Conservation (phyloP, 2,113 vertebrate genomes). For the Acanthisitta chloris region DNA sequence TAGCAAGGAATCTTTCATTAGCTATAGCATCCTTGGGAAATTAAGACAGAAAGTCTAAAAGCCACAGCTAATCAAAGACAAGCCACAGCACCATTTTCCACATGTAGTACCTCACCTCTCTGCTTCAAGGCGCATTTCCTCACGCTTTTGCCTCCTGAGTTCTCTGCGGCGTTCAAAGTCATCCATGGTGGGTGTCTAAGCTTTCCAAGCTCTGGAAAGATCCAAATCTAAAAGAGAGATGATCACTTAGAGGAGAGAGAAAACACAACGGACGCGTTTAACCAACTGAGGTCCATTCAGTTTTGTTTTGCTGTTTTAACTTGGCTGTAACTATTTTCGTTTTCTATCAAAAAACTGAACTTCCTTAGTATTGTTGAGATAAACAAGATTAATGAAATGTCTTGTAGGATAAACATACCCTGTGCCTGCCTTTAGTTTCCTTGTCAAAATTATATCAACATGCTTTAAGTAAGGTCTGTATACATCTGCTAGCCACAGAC, state of each 20-base stretch:
- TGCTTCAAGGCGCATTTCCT: slow-evolving; percentile 96
- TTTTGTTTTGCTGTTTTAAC: not conserved
- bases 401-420: slow-evolving; percentile 39
- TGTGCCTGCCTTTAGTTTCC: not conserved
- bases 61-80: not conserved
- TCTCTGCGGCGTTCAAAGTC: slow-evolving; percentile 97
- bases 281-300: not conserved
- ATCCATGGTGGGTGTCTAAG: slow-evolving; percentile 81
- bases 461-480: slow-evolving; percentile 20
- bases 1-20: not conserved
- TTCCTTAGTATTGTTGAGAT: not conserved
- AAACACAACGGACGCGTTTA: not conserved
- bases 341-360: slow-evolving; percentile 34
- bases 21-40: not conserved
- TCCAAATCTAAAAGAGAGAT: slow-evolving; percentile 31
- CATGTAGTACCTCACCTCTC: slow-evolving; percentile 81
- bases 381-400: slow-evolving; percentile 44
- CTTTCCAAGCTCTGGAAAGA: slow-evolving; percentile 6
- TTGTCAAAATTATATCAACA: slow-evolving; percentile 44
- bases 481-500: slow-evolving; percentile 13
- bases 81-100: not conserved
- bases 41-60: not conserved
- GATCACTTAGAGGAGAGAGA: not conserved
- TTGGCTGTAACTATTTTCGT: not conserved
- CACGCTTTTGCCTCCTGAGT: slow-evolving; percentile 95